Base-by-base conservation (phyloP, 2,888 invertebrate species). In the Scrobipalpa atriplicella region DNA sequence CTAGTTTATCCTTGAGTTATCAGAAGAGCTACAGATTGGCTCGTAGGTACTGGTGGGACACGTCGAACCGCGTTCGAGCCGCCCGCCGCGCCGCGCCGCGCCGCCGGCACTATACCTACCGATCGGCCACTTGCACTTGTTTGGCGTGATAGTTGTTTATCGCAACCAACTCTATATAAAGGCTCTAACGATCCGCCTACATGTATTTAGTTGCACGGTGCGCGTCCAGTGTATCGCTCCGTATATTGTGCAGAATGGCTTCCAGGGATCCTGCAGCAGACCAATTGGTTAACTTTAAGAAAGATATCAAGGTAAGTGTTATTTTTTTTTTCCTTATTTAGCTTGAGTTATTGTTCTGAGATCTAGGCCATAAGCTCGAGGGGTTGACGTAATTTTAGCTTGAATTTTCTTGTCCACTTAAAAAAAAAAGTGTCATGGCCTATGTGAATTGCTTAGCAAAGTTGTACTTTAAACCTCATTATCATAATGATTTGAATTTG, bases 271-370 rank as follows among this genome's bases (percentile, higher is more conserved):
- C 94, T 62, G 93, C 95, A 29, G 75, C 94, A 51, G 94, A 95
- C 73, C 95, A 96, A 83, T 90, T 96, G 65, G 89, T 92, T 71
- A 90, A 94, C 71, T 95, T 90, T 84, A 95, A 94, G 82, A 94
- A 94, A 75, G 79, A 81, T 61, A 78, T 93, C 58, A 94, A 94
- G 94, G 95, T 95, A 86, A 83, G 87, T 83, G n/a, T n/a, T n/a
- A n/a, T n/a, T n/a, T n/a, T n/a, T n/a, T 47, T n/a, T n/a, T 6
- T n/a, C 0, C 43, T 13, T 43, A 43, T 13, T 3, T 43, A 13
- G 13, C 13, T 43, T 43, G 43, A 9, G 1, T n/a, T 47, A 16
- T 2, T 47, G 10, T 58, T 9, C n/a, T n/a, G n/a, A n/a, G n/a
- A n/a, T 7, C 38, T 38, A 38, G 5, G 6, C n/a, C 5, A 1